These are phyloP conservation scores for Rhynchotus rufescens DNA, from an alignment of 2,797 vertebrate genomes.

Conservation along the genomic window DNA sequence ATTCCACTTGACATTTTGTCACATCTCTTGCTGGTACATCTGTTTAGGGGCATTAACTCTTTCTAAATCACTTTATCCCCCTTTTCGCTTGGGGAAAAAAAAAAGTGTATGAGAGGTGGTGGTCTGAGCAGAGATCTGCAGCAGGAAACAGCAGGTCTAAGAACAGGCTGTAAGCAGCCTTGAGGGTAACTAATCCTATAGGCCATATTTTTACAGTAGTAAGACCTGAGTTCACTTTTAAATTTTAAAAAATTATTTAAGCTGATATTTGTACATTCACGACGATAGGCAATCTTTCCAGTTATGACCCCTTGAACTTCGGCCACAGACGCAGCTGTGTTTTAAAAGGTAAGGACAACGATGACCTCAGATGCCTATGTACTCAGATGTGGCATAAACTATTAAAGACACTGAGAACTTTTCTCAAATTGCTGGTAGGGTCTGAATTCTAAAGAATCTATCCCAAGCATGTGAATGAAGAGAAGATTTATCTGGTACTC, in stretches of 20 bases:
- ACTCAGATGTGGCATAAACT: not conserved
- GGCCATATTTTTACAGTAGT: not conserved
- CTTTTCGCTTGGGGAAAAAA: constrained; percentile 23
- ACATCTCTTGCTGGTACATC: constrained; percentile 82
- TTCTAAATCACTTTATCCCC: constrained; percentile 79
- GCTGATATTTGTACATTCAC: not conserved
- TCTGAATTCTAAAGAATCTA: not conserved
- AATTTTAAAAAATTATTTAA: not conserved
- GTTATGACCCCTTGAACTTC: not conserved
- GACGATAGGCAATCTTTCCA: not conserved
- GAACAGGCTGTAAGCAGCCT: not conserved
- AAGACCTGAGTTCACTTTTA: not conserved
- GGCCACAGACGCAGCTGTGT: not conserved
- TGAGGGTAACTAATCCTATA: not conserved
- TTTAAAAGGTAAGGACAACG: not conserved
- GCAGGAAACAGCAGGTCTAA: not conserved
- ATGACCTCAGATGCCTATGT: not conserved
- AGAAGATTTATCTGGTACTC: not conserved
- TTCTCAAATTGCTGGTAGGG: not conserved
- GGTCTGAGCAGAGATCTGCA: not conserved
- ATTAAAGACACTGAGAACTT: not conserved
- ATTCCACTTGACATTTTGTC: constrained; percentile 91
- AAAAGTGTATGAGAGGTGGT: not conserved
- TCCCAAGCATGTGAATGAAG: not conserved
- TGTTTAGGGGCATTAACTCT: constrained; percentile 85